Percentiles rank a stretch among this genome's conserved stretches.
Conservation (phyloP, 1,140 invertebrate genomes). For the Drosophila fuyamai region DNA sequence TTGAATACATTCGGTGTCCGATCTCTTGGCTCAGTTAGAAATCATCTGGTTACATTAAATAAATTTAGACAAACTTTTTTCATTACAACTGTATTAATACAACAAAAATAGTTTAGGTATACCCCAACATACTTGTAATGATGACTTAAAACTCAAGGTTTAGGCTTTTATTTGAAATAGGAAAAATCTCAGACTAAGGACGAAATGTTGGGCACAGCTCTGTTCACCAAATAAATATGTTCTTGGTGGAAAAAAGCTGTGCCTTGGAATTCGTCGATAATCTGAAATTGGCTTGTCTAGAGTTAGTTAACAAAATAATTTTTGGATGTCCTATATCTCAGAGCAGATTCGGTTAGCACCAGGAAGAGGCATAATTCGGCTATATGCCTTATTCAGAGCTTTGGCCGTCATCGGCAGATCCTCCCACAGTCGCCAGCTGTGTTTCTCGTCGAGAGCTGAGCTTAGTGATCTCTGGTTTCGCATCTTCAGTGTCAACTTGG, state of each 20-base stretch:
- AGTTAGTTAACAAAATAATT: neutral
- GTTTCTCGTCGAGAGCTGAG: constrained; percentile 5
- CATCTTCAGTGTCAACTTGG: neutral
- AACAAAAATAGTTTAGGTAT: neutral
- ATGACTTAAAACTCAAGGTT: constrained; percentile 9
- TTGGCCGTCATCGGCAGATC: constrained; percentile 29
- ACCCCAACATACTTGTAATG: neutral
- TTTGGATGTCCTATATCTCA: neutral
- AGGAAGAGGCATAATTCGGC: constrained; percentile 5
- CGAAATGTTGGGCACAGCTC: neutral
- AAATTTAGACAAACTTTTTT: constrained; percentile 1
- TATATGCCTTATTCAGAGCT: constrained; percentile 29
- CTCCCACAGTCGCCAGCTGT: constrained; percentile 23
- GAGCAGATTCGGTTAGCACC: neutral
- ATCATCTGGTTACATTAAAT: neutral
- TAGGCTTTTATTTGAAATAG: constrained; percentile 13
- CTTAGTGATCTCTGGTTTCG: neutral
- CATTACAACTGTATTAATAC: neutral
- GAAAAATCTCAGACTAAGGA: neutral
- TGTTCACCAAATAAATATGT: neutral
- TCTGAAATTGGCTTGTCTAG: neutral
- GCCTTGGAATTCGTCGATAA: neutral
- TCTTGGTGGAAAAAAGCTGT: neutral
- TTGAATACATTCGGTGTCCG: neutral
- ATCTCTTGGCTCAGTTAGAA: neutral